These are phyloP conservation scores for Himantopus leucocephalus DNA, from an alignment of 2,113 vertebrate genomes.

Conservation along the genomic window DNA sequence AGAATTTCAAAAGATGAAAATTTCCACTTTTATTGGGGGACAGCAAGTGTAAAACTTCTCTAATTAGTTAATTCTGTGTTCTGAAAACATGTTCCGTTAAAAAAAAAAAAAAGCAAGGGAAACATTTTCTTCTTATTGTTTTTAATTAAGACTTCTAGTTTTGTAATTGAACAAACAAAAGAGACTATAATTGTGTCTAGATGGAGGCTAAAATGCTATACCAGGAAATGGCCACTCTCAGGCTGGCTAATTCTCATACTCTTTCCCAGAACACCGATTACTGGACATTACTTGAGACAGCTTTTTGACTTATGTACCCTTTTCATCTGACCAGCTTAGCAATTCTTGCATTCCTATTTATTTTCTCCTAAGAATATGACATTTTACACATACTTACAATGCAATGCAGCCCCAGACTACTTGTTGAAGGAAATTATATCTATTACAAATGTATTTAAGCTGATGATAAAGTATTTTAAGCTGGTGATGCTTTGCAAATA, in stretches of 20 bases:
- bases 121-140: neutral
- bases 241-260: neutral
- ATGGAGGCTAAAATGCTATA: conserved; percentile 9
- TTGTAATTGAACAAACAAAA: conserved; percentile 7
- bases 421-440: neutral
- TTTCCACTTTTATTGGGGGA: neutral
- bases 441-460: neutral
- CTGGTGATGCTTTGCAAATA: neutral
- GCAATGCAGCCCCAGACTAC: neutral
- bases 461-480: neutral
- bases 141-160: conserved; percentile 14
- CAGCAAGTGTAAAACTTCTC: neutral
- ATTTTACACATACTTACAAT: neutral
- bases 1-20: neutral
- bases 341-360: neutral
- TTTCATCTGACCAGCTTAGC: neutral
- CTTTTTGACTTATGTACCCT: neutral
- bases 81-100: neutral
- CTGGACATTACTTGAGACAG: neutral
- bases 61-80: neutral
- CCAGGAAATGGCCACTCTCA: conserved; percentile 22
- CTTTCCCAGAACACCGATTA: conserved; percentile 37
- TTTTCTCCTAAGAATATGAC: neutral
- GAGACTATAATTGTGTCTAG: neutral
- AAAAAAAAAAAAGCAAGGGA: neutral